A percentile compares a stretch with the other conserved stretches of the same genome.
Evolutionary conservation across 2,797 vertebrate genomes (phyloP).

Genomic region (Melanotaenia pygmaea): DNA sequence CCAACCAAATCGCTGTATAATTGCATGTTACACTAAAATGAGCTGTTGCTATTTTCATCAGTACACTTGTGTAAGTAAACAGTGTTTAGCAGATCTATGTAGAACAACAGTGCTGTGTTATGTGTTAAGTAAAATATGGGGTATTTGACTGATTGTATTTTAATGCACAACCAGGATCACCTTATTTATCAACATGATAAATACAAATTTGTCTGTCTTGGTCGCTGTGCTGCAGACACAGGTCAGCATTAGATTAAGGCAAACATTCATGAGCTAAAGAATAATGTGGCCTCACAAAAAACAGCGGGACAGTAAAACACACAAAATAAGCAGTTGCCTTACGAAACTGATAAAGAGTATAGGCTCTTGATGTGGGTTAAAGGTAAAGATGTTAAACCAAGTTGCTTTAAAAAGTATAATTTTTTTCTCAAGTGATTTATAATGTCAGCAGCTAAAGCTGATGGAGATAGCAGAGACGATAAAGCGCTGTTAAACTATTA

Average conservation of each 20-base stretch:
- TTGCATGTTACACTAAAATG: conserved; percentile 52
- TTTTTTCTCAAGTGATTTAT: not conserved
- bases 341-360: not conserved
- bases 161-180: conserved; percentile 21
- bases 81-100: conserved; percentile 48
- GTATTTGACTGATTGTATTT: conserved; percentile 3
- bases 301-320: not conserved
- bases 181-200: conserved; percentile 20
- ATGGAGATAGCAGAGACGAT: not conserved
- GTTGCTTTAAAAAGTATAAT: not conserved
- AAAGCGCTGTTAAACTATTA: not conserved
- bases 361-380: not conserved
- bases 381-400: not conserved
- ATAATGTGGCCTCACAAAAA: not conserved
- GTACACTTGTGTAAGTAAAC: conserved; percentile 50
- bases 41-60: conserved; percentile 63
- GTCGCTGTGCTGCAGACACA: conserved; percentile 6
- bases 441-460: conserved; percentile 9
- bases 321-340: not conserved
- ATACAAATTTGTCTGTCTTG: not conserved
- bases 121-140: conserved; percentile 25
- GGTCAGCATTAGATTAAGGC: not conserved
- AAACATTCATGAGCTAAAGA: not conserved
- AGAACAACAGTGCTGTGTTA: conserved; percentile 12
- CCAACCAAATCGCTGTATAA: conserved; percentile 55